Base-by-base conservation (phyloP, 37 sponge, comb jelly and placozoan species). In the Beroe forskalii region DNA sequence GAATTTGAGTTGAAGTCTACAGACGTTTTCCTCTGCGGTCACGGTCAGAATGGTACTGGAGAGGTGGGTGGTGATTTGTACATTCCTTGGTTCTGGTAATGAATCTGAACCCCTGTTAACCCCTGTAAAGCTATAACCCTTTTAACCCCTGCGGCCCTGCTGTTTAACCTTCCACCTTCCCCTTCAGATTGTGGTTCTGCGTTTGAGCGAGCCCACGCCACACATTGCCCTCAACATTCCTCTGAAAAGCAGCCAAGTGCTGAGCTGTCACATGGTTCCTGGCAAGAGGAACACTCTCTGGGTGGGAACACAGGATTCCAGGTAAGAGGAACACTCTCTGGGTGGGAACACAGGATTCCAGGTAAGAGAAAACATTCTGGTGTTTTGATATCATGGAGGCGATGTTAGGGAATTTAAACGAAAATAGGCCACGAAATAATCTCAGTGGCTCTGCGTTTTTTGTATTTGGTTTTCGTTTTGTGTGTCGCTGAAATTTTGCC, bases 241-340 rank as follows among this genome's bases (percentile, higher is more conserved):
- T 9, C 86, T 80, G 17, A 41, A 41, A 43, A 37, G 55, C 8
- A 41, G 55, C 3, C 55, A 80, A 27, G 86, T 44, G 27, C 55
- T 80, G 86, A 35, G 86, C 20, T 80, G 86, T 80, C 86, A 80
- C 86, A 80, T 41, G 86, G 86, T 80, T 20, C 86, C 86, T 3
- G 86, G 86, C n/a, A 3, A 30, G n/a, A 38, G n/a, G n/a, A 44
- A 80, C 20, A 80, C 86, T 14, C 86, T 80, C 4, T 80, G 86
- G 86, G 86, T 80, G 14, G 86, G 86, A 17, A 80, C 86, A 14
- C 86, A 80, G 55, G 86, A 80, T 38, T 24, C 55, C 44, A 80
- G 86, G 86, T 80, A 40, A 20, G n/a, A 38, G n/a, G n/a, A 44
- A 80, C 20, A 80, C 86, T 14, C 86, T 80, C 4, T 80, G 86